A percentile compares a stretch with the other conserved stretches of the same genome.
phyloP scores from a whole-genome alignment of 2,888 invertebrate genomes.

The Philereme transversata region DNA sequence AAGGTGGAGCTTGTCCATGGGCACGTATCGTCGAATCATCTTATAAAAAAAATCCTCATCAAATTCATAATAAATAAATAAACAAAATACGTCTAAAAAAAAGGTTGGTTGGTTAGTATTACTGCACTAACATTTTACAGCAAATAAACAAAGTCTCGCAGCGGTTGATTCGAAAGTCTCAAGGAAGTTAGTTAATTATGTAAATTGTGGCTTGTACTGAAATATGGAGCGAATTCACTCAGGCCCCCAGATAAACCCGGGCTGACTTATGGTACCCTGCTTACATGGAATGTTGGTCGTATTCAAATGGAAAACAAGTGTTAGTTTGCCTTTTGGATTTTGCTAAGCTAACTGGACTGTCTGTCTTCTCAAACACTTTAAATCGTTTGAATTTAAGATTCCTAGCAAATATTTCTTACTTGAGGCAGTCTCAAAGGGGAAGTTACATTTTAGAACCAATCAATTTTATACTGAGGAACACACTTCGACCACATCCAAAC shows the following conservation, averaged over 20 bases:
- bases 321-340: constrained; percentile 6
- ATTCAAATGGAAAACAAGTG: constrained; percentile 31
- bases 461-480: no score
- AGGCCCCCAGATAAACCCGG: constrained; percentile 49
- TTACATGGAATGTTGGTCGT: constrained; percentile 29
- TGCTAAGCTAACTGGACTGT: no score
- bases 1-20: no score
- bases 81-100: neutral
- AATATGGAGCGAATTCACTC: constrained; percentile 71
- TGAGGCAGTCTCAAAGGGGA: no score
- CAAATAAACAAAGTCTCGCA: constrained; percentile 29
- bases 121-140: constrained; percentile 19
- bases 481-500: no score
- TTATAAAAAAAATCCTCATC: no score
- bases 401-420: no score
- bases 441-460: no score
- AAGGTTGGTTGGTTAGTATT: neutral
- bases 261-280: constrained; percentile 49
- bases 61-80: no score
- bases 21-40: no score
- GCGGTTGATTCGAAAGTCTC: constrained; percentile 48
- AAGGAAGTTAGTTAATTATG: constrained; percentile 77
- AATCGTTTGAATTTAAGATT: no score
- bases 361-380: no score
- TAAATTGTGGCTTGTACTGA: constrained; percentile 71